phyloP scores from a whole-genome alignment of 2,113 vertebrate genomes.

The Antennarius striatus region DNA sequence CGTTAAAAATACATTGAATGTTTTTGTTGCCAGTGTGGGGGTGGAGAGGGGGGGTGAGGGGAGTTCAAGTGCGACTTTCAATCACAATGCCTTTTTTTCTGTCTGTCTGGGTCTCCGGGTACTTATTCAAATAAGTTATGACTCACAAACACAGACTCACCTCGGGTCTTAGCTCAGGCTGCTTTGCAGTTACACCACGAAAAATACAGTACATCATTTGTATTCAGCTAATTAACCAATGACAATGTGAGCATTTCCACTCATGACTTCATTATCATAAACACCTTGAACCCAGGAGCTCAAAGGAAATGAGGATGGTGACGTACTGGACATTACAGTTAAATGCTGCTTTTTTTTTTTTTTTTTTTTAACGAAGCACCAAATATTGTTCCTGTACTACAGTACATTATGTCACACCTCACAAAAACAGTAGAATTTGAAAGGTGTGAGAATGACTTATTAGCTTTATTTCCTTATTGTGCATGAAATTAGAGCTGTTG shows the following conservation, averaged over 20 bases:
- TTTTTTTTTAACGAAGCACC: not conserved
- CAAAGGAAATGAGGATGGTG: not conserved
- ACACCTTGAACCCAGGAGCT: too few relatives aligned
- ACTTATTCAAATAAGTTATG: constrained; percentile 63
- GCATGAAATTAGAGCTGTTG: constrained; percentile 44
- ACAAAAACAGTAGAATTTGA: constrained; percentile 8
- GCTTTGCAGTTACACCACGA: constrained; percentile 51
- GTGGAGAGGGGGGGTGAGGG: not conserved
- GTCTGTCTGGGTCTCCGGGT: constrained; percentile 57
- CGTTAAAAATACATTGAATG: constrained; percentile 2
- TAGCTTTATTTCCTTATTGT: constrained; percentile 39
- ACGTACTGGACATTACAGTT: not conserved
- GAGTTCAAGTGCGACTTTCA: constrained; percentile 54
- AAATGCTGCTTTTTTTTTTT: not conserved
- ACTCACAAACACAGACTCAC: constrained; percentile 49
- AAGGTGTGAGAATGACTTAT: constrained; percentile 44
- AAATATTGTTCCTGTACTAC: too few relatives aligned
- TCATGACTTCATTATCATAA: too few relatives aligned
- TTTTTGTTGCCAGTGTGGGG: constrained; percentile 14
- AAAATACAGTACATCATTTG: constrained; percentile 24
- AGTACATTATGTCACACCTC: not conserved
- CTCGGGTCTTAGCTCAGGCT: constrained; percentile 45
- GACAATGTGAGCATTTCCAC: not conserved
- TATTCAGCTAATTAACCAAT: constrained; percentile 24
- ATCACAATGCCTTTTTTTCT: constrained; percentile 52